These are phyloP conservation scores for Stigmatopora argus DNA, from an alignment of 2,113 vertebrate species.

Conservation along the genomic window DNA sequence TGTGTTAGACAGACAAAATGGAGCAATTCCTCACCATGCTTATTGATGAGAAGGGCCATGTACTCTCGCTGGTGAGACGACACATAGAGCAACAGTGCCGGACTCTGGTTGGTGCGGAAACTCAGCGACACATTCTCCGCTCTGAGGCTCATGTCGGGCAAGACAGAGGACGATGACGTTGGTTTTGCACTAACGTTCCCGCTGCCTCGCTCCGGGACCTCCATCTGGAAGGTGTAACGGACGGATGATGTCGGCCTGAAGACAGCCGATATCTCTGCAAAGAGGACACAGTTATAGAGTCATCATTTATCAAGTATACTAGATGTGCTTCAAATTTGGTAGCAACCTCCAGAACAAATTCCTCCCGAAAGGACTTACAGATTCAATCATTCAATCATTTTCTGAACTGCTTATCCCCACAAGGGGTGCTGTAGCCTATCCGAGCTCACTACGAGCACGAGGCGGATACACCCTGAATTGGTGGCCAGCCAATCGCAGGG, in stretches of 20 bases:
- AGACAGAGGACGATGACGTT: constrained; percentile 75
- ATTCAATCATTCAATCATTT: too few relatives aligned
- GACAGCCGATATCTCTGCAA: constrained; percentile 84
- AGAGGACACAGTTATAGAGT: constrained; percentile 5
- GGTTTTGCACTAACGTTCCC: constrained; percentile 74
- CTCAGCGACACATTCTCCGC: constrained; percentile 77
- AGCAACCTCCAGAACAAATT: not conserved
- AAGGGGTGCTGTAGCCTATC: too few relatives aligned
- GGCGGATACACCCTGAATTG: too few relatives aligned
- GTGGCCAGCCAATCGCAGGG: too few relatives aligned
- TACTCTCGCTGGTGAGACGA: constrained; percentile 82
- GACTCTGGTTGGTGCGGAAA: constrained; percentile 79
- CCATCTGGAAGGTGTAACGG: constrained; percentile 79
- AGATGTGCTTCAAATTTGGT: not conserved
- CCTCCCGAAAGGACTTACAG: not conserved
- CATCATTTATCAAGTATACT: not conserved
- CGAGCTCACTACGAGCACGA: too few relatives aligned
- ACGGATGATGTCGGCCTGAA: constrained; percentile 79
- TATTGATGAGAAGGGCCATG: constrained; percentile 79
- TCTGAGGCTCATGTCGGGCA: constrained; percentile 75
- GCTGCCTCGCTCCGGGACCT: constrained; percentile 73
- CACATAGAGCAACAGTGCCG: constrained; percentile 79
- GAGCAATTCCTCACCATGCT: constrained; percentile 74
- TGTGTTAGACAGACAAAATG: not conserved
- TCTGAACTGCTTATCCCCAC: too few relatives aligned